Evolutionary conservation across 2,888 invertebrate species (phyloP).

Genomic region (Eupeodes latifasciatus): DNA sequence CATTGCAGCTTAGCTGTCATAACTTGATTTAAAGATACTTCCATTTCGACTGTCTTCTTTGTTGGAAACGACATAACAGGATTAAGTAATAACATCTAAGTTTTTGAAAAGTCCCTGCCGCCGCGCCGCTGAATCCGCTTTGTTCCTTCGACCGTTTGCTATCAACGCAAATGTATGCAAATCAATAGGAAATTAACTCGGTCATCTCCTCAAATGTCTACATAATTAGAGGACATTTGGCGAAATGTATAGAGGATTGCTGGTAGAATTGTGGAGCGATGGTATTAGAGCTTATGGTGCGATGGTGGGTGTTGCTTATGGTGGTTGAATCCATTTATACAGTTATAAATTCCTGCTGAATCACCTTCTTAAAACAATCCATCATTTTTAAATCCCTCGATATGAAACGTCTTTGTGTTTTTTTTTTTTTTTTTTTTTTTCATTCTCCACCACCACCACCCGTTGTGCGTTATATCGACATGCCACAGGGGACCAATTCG

Average conservation of each 20-base stretch:
- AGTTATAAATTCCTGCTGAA: conserved; percentile 64
- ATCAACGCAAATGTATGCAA: conserved; percentile 63
- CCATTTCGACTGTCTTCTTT: conserved; percentile 29
- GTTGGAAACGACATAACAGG: conserved; percentile 39
- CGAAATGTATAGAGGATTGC: background rate
- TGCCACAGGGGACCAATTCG: conserved; percentile 84
- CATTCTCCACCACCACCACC: conserved; percentile 74
- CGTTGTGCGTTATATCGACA: conserved; percentile 84
- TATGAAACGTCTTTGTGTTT: conserved; percentile 77
- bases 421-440: too few species aligned
- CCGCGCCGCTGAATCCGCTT: background rate
- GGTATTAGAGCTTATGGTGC: too few species aligned
- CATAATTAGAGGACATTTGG: conserved; percentile 71
- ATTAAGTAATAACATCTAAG: conserved; percentile 62
- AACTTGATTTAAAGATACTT: conserved; percentile 64
- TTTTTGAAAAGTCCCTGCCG: conserved; percentile 30
- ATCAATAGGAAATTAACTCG: conserved; percentile 73
- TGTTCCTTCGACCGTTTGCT: background rate
- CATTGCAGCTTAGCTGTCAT: conserved; percentile 61
- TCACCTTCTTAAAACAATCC: conserved; percentile 78
- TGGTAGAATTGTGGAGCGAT: background rate
- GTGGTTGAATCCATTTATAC: conserved; percentile 79
- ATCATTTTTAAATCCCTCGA: conserved; percentile 78
- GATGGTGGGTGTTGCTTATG: conserved; percentile 73
- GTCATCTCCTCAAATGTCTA: conserved; percentile 68